These are phyloP conservation scores for Drosophila paulistorum DNA, from an alignment of 1,140 invertebrate species.

Conservation along the genomic window DNA sequence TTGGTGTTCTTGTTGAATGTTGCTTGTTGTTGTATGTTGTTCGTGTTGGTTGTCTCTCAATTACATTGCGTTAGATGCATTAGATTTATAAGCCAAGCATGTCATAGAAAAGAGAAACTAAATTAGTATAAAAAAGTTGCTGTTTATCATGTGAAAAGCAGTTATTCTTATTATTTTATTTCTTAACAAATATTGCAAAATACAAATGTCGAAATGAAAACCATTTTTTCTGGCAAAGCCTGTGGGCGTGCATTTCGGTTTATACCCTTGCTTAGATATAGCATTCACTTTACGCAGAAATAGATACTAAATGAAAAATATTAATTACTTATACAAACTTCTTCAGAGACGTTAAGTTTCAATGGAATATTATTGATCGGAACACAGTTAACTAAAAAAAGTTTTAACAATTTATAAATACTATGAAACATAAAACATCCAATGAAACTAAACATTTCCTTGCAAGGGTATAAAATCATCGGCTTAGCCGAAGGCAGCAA, in stretches of 20 bases:
- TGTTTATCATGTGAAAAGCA: constrained; percentile 41
- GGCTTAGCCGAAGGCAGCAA: constrained; percentile 7
- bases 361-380: too few relatives aligned
- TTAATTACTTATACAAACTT: too few relatives aligned
- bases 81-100: constrained; percentile 79
- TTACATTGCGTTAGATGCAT: constrained; percentile 74
- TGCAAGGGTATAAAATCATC: neutral
- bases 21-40: constrained; percentile 19
- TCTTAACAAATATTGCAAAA: constrained; percentile 25
- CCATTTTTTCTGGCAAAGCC: constrained; percentile 20
- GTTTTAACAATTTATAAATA: too few relatives aligned
- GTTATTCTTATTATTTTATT: constrained; percentile 30
- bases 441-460: neutral
- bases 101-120: constrained; percentile 83
- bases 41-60: constrained; percentile 49
- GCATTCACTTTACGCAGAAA: too few relatives aligned
- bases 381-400: too few relatives aligned
- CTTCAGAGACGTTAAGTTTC: too few relatives aligned
- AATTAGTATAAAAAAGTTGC: constrained; percentile 79
- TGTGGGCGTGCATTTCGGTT: neutral
- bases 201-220: constrained; percentile 40
- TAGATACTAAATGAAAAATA: too few relatives aligned
- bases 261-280: constrained; percentile 2
- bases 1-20: constrained; percentile 23
- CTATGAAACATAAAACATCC: too few relatives aligned